Conservation (phyloP, 2,113 vertebrate genomes). For the Peromyscus maniculatus region DNA sequence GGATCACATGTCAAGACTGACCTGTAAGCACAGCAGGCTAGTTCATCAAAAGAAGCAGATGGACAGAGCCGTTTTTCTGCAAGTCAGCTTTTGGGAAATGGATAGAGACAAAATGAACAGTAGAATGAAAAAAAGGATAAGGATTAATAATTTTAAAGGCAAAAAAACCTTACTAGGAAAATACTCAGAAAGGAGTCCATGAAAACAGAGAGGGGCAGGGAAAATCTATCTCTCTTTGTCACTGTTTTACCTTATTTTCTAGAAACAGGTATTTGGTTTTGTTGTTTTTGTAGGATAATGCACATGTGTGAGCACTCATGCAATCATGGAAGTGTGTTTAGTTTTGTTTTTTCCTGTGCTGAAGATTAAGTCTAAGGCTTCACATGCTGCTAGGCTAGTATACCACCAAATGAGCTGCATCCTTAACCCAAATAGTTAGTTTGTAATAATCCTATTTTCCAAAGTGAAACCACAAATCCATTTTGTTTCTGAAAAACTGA, state of each 20-base stretch:
- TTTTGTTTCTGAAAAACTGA: slow-evolving; percentile 41
- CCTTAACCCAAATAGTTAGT: background rate
- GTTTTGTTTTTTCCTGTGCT: background rate
- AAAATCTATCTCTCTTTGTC: background rate
- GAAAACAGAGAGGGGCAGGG: background rate
- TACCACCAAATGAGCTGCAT: background rate
- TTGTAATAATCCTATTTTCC: slow-evolving; percentile 32
- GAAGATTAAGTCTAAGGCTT: background rate
- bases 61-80: slow-evolving; percentile 8
- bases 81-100: slow-evolving; percentile 38
- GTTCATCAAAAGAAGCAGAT: background rate
- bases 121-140: slow-evolving; percentile 13
- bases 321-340: background rate
- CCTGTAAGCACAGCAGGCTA: background rate
- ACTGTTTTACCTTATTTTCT: slow-evolving; percentile 43
- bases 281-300: background rate
- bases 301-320: background rate
- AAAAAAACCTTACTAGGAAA: slow-evolving; percentile 29
- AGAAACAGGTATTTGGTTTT: background rate
- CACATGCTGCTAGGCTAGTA: background rate
- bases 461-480: slow-evolving; percentile 55
- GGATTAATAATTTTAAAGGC: slow-evolving; percentile 51
- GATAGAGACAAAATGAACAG: background rate
- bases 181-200: background rate
- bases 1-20: background rate